Evolutionary conservation across 92 coral and sea anemone genomes (phyloP), one percentile per base, ranked within the genome.

Genomic region (Pocillopora meandrina): DNA sequence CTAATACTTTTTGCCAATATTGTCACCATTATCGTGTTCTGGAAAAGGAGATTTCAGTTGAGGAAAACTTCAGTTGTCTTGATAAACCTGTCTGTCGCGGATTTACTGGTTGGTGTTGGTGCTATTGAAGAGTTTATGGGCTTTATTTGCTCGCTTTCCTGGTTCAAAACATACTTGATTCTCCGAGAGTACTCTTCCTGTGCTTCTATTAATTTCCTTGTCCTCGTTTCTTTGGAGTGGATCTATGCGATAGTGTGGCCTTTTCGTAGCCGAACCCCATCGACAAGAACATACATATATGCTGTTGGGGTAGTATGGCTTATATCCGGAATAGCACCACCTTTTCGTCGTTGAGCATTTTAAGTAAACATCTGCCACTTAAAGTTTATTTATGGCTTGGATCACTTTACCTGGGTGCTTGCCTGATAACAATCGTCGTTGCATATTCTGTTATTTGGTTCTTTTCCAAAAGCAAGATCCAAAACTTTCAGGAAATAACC

Each of bases 211-310:
- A 13, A 15, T n/a, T 80, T 26, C n/a, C 56, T 80, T 1, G 36
- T 56, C 21, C 64, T 69, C 17, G 58, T 80, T 11, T 59, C 83
- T 23, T n/a, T 80, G 70, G 84, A 80, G 56, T n/a, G 84, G 66
- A 10, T 69, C 4, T 80, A 23, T 36, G 75, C 75, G 21, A 55
- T 80, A 12, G 76, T 21, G 3, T 56, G 65, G 75, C 65, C 75
- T 17, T 67, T 80, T 15, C 52, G 21, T 4, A 74, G 18, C 34
- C 33, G 75, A 34, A 19, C 65, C 47, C 58, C 64, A 20, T 12
- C 75, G n/a, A 80, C 75, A 20, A 49, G 31, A 34, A 52, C n/a
- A 12, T 65, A 65, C 58, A n/a, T 65, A 26, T 17, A 47, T 55
- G 10, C 60, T 17, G 58, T 80, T 20, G 74, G 36, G 12, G 17